phyloP scores from a whole-genome alignment of 2,797 vertebrate species.

The Cuniculus paca region DNA sequence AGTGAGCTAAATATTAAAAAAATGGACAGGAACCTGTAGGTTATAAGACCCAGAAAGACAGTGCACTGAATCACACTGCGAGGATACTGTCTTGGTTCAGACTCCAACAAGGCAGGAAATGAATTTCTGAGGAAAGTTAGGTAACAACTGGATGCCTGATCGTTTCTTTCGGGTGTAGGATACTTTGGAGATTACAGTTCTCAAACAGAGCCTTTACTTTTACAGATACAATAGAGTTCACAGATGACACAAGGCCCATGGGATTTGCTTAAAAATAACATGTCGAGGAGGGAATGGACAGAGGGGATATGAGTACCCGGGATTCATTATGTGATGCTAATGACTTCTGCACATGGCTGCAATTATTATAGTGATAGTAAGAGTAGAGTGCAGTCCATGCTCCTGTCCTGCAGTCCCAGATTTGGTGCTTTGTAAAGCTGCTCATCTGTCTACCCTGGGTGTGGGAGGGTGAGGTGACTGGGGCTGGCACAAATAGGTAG shows the following conservation, averaged over 20 bases:
- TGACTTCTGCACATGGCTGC: not conserved
- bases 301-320: accelerated
- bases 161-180: not conserved
- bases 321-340: accelerated
- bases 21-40: not conserved
- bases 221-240: accelerated
- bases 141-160: accelerated
- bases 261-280: not conserved
- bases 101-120: not conserved
- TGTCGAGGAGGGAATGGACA: not conserved
- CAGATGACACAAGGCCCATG: accelerated
- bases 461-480: accelerated
- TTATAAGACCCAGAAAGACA: not conserved
- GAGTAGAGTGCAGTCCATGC: not conserved
- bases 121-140: not conserved
- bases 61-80: accelerated
- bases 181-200: not conserved
- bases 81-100: not conserved
- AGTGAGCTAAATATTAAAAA: not conserved
- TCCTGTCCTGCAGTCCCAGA: not conserved
- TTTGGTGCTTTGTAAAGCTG: not conserved
- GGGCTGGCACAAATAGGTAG: accelerated
- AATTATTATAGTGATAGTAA: not conserved
- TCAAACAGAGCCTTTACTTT: not conserved
- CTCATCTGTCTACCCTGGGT: not conserved